Conservation (phyloP, 35 echinoderm and acorn worm genomes). For the Amphiura filiformis region DNA sequence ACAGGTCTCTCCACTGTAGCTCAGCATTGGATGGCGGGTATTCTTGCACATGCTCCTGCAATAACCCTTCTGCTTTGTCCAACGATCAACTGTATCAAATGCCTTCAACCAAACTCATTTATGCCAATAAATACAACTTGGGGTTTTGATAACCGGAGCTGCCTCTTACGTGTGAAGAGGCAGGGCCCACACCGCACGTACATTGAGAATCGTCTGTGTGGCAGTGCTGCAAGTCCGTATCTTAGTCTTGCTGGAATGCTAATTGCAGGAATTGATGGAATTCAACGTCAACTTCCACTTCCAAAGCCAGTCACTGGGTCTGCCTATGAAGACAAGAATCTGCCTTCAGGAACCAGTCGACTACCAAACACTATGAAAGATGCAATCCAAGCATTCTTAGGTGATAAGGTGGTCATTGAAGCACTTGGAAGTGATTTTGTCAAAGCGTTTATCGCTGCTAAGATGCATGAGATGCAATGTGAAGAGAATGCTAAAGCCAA, state of each 20-base stretch:
- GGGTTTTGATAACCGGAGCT: conserved; percentile 71
- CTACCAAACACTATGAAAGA: too few relatives aligned
- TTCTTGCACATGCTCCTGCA: conserved; percentile 58
- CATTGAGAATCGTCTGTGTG: conserved; percentile 78
- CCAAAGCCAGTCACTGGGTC: conserved; percentile 40
- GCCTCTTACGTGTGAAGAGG: conserved; percentile 50
- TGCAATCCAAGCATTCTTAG: background rate
- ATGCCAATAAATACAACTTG: conserved; percentile 58
- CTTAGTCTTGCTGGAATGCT: too few relatives aligned
- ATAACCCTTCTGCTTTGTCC: conserved; percentile 46
- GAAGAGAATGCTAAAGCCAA: too few relatives aligned
- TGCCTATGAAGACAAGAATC: conserved; percentile 2
- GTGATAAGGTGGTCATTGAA: background rate
- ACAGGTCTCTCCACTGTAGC: too few relatives aligned
- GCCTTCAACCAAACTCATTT: conserved; percentile 13
- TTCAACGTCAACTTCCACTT: conserved; percentile 22
- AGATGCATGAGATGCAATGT: too few relatives aligned
- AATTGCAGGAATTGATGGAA: too few relatives aligned
- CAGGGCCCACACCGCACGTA: conserved; percentile 40
- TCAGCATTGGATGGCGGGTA: too few relatives aligned
- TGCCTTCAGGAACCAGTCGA: too few relatives aligned
- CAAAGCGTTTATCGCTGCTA: too few relatives aligned
- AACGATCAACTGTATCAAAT: conserved; percentile 54
- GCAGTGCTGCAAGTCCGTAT: conserved; percentile 57
- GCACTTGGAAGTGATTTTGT: too few relatives aligned